Evolutionary conservation across 1,140 invertebrate genomes (phyloP).

Genomic region (Euura lappo): DNA sequence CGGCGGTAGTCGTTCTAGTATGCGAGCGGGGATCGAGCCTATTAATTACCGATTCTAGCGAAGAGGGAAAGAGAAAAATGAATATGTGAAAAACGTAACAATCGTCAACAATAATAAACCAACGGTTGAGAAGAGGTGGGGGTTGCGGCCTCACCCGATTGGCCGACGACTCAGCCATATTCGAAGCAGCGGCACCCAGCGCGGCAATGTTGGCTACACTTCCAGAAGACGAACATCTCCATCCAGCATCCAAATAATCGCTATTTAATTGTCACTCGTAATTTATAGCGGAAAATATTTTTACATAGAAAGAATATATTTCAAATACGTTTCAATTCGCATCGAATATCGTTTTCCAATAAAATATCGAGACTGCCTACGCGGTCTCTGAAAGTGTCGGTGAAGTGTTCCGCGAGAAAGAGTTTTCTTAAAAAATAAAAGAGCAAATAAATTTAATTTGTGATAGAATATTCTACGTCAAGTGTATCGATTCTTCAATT

Average conservation of each 20-base stretch:
- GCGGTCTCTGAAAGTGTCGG: too few relatives aligned
- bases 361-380: too few relatives aligned
- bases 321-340: neutral
- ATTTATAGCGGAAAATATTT: neutral
- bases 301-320: neutral
- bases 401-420: too few relatives aligned
- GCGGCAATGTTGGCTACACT: slow-evolving; percentile 58
- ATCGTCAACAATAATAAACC: slow-evolving; percentile 39
- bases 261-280: neutral
- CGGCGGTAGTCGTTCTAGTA: too few relatives aligned
- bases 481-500: too few relatives aligned
- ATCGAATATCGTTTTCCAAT: neutral
- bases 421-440: too few relatives aligned
- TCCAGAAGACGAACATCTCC: slow-evolving; percentile 47
- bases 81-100: slow-evolving; percentile 28
- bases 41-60: neutral
- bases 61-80: neutral
- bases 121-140: slow-evolving; percentile 24
- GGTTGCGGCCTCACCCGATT: slow-evolving; percentile 49
- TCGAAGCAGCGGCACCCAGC: slow-evolving; percentile 56
- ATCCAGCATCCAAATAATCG: slow-evolving; percentile 3
- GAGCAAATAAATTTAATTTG: too few relatives aligned
- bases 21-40: neutral
- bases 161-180: slow-evolving; percentile 58
- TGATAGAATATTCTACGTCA: too few relatives aligned